Percentiles rank a stretch among this genome's conserved stretches.
These are phyloP conservation scores for Decapterus maruadsi DNA, from an alignment of 2,797 vertebrate species.

Conservation along the genomic window DNA sequence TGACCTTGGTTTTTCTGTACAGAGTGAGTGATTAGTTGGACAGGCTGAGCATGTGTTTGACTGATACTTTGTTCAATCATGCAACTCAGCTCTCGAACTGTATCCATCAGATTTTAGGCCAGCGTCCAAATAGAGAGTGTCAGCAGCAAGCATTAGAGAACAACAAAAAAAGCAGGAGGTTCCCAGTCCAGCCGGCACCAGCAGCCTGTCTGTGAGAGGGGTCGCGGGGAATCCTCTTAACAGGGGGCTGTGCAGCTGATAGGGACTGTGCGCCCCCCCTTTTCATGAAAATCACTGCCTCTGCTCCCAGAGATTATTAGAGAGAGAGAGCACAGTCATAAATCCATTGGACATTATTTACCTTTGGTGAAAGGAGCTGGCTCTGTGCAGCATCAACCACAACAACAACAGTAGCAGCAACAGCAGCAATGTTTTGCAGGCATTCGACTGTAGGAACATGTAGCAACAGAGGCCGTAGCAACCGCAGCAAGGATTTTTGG, in stretches of 20 bases:
- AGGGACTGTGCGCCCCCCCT: slow-evolving; percentile 52
- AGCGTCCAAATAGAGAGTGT: slow-evolving; percentile 53
- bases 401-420: not conserved
- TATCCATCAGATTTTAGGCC: slow-evolving; percentile 61
- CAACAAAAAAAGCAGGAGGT: slow-evolving; percentile 31
- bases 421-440: slow-evolving; percentile 38
- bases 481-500: slow-evolving; percentile 17
- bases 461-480: slow-evolving; percentile 1
- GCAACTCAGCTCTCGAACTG: slow-evolving; percentile 48
- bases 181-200: slow-evolving; percentile 41
- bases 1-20: slow-evolving; percentile 9
- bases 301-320: slow-evolving; percentile 74
- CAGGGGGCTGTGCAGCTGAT: slow-evolving; percentile 57
- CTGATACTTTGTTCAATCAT: slow-evolving; percentile 52
- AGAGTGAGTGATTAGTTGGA: slow-evolving; percentile 25
- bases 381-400: slow-evolving; percentile 35
- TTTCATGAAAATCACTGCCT: slow-evolving; percentile 68
- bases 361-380: slow-evolving; percentile 54
- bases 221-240: slow-evolving; percentile 77
- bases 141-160: slow-evolving; percentile 22
- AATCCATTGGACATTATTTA: slow-evolving; percentile 71
- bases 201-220: slow-evolving; percentile 26
- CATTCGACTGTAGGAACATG: slow-evolving; percentile 11
- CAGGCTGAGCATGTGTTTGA: slow-evolving; percentile 40
- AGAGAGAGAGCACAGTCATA: slow-evolving; percentile 48